Percentiles rank a stretch among this genome's conserved stretches.
Evolutionary conservation across 1,140 invertebrate species (phyloP).

Genomic region (Drosophila mauritiana): DNA sequence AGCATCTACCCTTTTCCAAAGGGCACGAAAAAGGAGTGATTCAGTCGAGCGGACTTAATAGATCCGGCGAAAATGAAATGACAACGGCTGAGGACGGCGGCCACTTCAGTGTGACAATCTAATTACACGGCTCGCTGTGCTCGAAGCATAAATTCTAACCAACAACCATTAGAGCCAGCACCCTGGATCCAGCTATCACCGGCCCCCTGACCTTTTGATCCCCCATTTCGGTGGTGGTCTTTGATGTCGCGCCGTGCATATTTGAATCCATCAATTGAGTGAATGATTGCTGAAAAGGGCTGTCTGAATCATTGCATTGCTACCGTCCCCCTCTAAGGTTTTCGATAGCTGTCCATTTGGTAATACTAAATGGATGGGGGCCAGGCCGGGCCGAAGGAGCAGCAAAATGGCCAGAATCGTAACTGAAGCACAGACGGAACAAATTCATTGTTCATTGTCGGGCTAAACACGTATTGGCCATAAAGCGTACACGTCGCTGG

Average conservation of each 20-base stretch:
- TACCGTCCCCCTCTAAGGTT: neutral
- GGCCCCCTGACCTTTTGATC: constrained; percentile 31
- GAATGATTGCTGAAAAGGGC: constrained; percentile 72
- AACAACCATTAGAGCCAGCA: constrained; percentile 6
- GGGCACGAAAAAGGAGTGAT: constrained; percentile 12
- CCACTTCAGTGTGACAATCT: constrained; percentile 79
- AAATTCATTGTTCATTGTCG: constrained; percentile 32
- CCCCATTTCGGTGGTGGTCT: constrained; percentile 30
- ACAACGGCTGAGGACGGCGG: constrained; percentile 23
- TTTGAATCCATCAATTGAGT: constrained; percentile 71
- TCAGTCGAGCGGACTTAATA: constrained; percentile 60
- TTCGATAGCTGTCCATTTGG: constrained; percentile 41
- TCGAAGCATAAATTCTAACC: constrained; percentile 33
- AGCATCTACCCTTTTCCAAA: neutral
- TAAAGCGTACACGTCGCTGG: constrained; percentile 65
- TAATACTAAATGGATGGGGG: constrained; percentile 42
- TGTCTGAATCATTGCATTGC: constrained; percentile 14
- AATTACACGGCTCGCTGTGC: constrained; percentile 77
- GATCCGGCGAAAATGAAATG: constrained; percentile 26
- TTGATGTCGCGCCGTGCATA: constrained; percentile 66
- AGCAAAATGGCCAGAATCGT: constrained; percentile 6
- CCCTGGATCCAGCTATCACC: neutral
- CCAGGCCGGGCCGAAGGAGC: neutral
- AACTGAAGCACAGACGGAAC: neutral
- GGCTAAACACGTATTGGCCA: constrained; percentile 66